These are phyloP conservation scores for Eulithis testata DNA, from an alignment of 2,888 invertebrate genomes.

Conservation along the genomic window DNA sequence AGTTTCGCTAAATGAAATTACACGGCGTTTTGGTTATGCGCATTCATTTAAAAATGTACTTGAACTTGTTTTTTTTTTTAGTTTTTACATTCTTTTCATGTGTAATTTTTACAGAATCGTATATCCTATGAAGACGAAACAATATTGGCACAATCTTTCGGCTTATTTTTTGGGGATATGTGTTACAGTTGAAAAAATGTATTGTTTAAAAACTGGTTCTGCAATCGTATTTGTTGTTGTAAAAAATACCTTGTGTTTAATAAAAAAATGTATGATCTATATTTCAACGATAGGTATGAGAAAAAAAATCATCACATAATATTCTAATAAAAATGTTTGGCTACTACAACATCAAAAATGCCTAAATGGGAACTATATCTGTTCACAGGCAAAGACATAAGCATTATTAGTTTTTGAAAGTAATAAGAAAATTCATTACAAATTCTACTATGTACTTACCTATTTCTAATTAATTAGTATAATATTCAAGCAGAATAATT, in stretches of 20 bases:
- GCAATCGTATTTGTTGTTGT: slow-evolving; percentile 5
- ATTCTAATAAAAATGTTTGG: slow-evolving; percentile 15
- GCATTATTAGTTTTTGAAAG: slow-evolving; percentile 49
- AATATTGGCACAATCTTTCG: not conserved
- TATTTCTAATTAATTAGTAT: slow-evolving; percentile 49
- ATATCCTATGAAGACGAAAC: too few relatives aligned
- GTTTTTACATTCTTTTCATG: too few relatives aligned
- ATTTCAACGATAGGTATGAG: slow-evolving; percentile 2
- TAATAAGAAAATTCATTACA: slow-evolving; percentile 39
- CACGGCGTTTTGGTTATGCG: too few relatives aligned
- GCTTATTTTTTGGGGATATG: too few relatives aligned
- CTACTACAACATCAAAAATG: slow-evolving; percentile 23
- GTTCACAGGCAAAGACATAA: slow-evolving; percentile 62
- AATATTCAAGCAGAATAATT: slow-evolving; percentile 69
- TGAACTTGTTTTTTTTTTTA: too few relatives aligned
- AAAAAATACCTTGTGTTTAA: slow-evolving; percentile 2
- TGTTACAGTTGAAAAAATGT: too few relatives aligned
- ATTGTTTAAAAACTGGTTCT: not conserved
- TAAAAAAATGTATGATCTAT: not conserved
- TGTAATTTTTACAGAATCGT: too few relatives aligned
- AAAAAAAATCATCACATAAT: slow-evolving; percentile 18
- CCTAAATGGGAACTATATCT: slow-evolving; percentile 43
- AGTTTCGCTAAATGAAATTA: not conserved
- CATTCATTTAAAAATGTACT: too few relatives aligned
- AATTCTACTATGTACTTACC: slow-evolving; percentile 55